phyloP scores from a whole-genome alignment of 2,888 invertebrate genomes.

The Drosophila tripunctata region DNA sequence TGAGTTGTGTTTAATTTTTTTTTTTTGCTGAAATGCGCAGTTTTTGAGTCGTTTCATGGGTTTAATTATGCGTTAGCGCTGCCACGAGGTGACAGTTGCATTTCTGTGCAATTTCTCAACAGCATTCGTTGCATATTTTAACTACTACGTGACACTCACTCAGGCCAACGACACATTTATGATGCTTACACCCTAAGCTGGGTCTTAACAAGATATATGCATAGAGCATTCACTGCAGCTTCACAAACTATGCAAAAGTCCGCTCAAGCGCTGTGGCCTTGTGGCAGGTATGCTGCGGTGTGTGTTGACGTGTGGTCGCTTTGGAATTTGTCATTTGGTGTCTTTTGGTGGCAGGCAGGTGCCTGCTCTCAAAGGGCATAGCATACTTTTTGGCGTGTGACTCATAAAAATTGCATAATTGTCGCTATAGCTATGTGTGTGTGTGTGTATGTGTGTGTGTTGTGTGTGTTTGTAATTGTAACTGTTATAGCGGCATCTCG shows the following conservation, averaged over 20 bases:
- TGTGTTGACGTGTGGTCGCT: conserved; percentile 14
- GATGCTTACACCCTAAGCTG: conserved; percentile 33
- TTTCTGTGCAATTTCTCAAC: conserved; percentile 21
- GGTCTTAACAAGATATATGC: conserved; percentile 1
- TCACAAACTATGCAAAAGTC: conserved; percentile 20
- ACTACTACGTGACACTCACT: conserved; percentile 14
- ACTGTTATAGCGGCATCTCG: conserved; percentile 13
- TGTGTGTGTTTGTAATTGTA: conserved; percentile 23
- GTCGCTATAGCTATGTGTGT: conserved; percentile 26
- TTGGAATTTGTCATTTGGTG: conserved; percentile 32
- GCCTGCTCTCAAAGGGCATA: conserved; percentile 52
- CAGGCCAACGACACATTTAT: conserved; percentile 27
- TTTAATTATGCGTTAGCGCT: conserved; percentile 31
- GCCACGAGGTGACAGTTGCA: conserved; percentile 1
- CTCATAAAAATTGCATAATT: conserved; percentile 75
- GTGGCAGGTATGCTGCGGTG: conserved; percentile 7
- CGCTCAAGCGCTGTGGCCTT: conserved; percentile 41
- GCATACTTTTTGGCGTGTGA: conserved; percentile 56
- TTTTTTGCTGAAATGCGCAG: neutral
- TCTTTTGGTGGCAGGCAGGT: conserved; percentile 36
- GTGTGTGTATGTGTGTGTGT: conserved; percentile 12
- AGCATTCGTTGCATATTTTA: conserved; percentile 20
- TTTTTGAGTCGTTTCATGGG: neutral
- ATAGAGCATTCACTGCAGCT: conserved; percentile 16
- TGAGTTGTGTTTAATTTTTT: neutral